Base-by-base conservation (phyloP, 2,888 invertebrate genomes). In the Linyphia triangularis region DNA sequence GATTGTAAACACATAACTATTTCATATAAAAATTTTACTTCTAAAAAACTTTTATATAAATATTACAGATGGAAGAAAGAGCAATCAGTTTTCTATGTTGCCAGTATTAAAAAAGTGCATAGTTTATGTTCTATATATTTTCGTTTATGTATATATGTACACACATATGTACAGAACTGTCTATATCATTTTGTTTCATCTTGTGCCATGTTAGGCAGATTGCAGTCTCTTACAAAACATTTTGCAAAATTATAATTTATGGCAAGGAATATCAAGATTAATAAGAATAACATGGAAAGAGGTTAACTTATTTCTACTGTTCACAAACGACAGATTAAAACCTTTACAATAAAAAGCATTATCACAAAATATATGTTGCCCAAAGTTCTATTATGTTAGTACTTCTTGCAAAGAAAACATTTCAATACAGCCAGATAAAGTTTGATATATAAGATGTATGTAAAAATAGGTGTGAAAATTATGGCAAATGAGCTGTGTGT, bases 351-450 rank as follows among this genome's bases (percentile, higher is more conserved):
- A 86, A 65, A 86, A 51, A 81, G 73, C 86, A 59, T 73, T 86
- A 81, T 81, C 86, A 86, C 86, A 86, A 86, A 85, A 86, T 82
- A 86, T 79, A 86, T 81, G 79, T 79, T 81, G 86, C 77, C 73
- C 57, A 67, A 81, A 26, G 40, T 81, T 72, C 67, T 75, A 28
- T 67, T 51, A 51, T 43, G 63, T 72, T 19, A 65, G 37, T 33
- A 82, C 69, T 69, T 69, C 57, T 72, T 81, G 69, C 73, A 86
- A 81, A 59, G 75, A 43, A 81, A 72, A 82, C 30, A 24, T 26
- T 43, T 59, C 33, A 67, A 63, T 61, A 82, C 73, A 84, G 75
- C 75, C 75, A 69, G 61, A 78, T 61, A 73, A 81, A 81, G 40
- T 70, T 37, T 59, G 30, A 70, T 57, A 24, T 59, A 81, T 65